Evolutionary conservation across 2,888 invertebrate species (phyloP).

Genomic region (Metacarcinus magister): DNA sequence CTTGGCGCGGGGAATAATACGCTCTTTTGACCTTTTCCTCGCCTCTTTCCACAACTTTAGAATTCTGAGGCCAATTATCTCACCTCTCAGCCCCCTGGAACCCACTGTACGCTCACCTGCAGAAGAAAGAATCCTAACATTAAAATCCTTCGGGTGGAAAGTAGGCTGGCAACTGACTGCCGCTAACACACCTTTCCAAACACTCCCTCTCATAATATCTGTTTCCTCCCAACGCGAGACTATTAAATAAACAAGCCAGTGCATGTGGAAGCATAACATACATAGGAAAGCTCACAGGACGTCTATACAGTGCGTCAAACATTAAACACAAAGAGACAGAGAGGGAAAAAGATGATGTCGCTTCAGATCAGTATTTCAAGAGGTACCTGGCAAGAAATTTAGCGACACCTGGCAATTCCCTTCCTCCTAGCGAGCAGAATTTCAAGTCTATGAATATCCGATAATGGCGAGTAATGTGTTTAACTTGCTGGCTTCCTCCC

Average conservation of each 20-base stretch:
- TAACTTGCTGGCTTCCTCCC: constrained; percentile 60
- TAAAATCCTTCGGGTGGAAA: constrained; percentile 30
- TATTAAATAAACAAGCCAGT: not conserved
- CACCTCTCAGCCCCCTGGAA: constrained; percentile 16
- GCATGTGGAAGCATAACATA: not conserved
- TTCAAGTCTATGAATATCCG: constrained; percentile 58
- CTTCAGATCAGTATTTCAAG: not conserved
- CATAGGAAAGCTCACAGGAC: no score
- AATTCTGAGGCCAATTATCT: constrained; percentile 48
- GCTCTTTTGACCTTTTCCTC: constrained; percentile 33
- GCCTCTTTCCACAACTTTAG: constrained; percentile 35
- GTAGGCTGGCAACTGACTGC: not conserved
- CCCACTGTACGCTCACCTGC: constrained; percentile 30
- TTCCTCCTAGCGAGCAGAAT: constrained; percentile 28
- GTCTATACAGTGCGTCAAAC: no score
- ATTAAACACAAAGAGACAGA: not conserved
- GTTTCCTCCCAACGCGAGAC: not conserved
- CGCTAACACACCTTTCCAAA: constrained; percentile 26
- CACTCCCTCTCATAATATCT: not conserved
- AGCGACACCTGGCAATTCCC: constrained; percentile 58
- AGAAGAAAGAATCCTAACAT: constrained; percentile 35
- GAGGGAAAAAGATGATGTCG: not conserved
- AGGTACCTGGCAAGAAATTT: not conserved
- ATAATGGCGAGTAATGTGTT: constrained; percentile 66
- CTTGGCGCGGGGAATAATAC: not conserved